Base-by-base conservation (phyloP, 2,888 invertebrate species). In the Herminia tarsipennalis region DNA sequence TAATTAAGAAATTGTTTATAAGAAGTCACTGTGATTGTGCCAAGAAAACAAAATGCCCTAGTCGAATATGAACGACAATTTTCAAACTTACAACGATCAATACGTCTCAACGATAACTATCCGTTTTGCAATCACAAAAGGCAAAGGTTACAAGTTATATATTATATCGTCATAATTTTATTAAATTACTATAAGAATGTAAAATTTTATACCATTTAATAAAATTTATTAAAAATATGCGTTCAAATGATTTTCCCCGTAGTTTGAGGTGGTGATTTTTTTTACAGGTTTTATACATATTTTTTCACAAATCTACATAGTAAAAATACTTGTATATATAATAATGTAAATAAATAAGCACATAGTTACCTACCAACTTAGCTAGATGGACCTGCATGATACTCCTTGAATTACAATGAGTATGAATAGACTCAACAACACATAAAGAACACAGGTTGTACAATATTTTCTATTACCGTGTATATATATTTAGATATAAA, bases 161-260 rank as follows among this genome's bases (percentile, higher is more conserved):
- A 60, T 73, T 75, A 76, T n/a, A n/a, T n/a, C n/a, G n/a, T n/a
- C n/a, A n/a, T 76, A 76, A 76, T 81, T 78, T 70, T 72, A 61
- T 82, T 81, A 81, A 66, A 58, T 51, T 61, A 66, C 38, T 54
- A 77, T 77, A 76, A 70, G 77, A 61, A 52, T 87, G 84, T 87
- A 87, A 75, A 85, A 86, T 88, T 88, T 88, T 87, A 81, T 88
- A 88, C 83, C 74, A 81, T 81, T 83, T 80, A 90, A 88, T 90
- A 90, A 89, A 90, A 83, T 71, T 61, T 81, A 81, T 76, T 56
- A 82, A 86, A 83, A 76, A 81, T 61, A 55, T 41, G 38, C 9
- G 25, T 32, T 28, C 12, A 49, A 66, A 74, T 79, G 68, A 77
- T 80, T 86, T 81, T 48, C 41, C 48, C 33, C 18, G 49, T 62